Percentiles rank a stretch among this genome's conserved stretches.
phyloP scores from a whole-genome alignment of 2,888 invertebrate genomes.

The Drosophila mercatorum region DNA sequence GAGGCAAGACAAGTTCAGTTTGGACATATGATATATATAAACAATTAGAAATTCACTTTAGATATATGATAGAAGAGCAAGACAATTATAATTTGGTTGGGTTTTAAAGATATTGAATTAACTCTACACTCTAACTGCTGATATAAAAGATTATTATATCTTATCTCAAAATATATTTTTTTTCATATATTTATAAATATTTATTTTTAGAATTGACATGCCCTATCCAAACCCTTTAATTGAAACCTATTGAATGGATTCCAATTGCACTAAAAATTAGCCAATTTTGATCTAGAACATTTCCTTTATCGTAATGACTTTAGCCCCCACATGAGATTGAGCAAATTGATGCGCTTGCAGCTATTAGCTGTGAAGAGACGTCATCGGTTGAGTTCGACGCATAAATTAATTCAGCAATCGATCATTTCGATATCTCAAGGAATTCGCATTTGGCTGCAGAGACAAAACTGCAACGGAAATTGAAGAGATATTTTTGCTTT shows the following conservation, averaged over 20 bases:
- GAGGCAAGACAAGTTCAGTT: neutral
- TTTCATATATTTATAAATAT: too few species aligned
- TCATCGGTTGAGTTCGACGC: slow-evolving; percentile 7
- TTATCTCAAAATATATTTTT: too few species aligned
- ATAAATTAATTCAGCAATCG: slow-evolving; percentile 31
- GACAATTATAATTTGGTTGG: neutral
- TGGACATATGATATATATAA: too few species aligned
- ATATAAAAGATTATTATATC: too few species aligned
- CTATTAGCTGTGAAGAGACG: neutral
- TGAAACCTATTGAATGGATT: too few species aligned
- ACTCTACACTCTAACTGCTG: too few species aligned
- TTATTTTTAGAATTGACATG: too few species aligned
- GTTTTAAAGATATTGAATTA: neutral
- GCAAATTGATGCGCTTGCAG: neutral
- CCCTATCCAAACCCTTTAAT: too few species aligned
- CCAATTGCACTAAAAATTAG: too few species aligned
- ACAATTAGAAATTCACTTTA: neutral
- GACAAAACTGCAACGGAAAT: slow-evolving; percentile 51
- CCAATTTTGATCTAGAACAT: neutral
- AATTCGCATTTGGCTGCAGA: slow-evolving; percentile 41
- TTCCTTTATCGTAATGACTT: neutral
- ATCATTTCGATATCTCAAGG: slow-evolving; percentile 42
- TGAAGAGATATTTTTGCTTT: neutral
- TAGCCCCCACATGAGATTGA: neutral
- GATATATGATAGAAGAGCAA: neutral